Evolutionary conservation across 2,113 vertebrate species (phyloP).

Genomic region (Hemiprocne comata): DNA sequence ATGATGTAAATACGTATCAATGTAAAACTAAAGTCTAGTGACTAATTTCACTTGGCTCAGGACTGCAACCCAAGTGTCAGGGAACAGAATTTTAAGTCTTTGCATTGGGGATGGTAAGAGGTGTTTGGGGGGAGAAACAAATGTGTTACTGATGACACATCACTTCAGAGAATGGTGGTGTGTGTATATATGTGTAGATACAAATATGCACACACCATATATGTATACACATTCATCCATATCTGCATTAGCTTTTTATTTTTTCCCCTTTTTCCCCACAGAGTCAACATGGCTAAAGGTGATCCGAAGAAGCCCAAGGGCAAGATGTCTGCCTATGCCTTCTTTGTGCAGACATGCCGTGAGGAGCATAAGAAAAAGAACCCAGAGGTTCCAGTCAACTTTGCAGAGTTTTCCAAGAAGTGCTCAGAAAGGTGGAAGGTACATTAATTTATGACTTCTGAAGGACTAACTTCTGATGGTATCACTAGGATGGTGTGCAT

Average conservation of each 20-base stretch:
- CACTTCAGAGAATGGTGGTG: rapidly evolving
- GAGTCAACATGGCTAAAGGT: constrained; percentile 86
- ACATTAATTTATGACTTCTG: not conserved
- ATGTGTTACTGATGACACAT: not conserved
- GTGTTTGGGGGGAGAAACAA: rapidly evolving
- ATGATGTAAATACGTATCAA: not conserved
- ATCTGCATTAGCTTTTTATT: not conserved
- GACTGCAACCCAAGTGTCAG: not conserved
- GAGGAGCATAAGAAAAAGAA: constrained; percentile 91
- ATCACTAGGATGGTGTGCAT: rapidly evolving
- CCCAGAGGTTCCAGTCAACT: constrained; percentile 88
- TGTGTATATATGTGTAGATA: rapidly evolving
- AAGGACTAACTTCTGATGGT: not conserved
- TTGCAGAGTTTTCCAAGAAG: constrained; percentile 89
- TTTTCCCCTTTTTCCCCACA: not conserved
- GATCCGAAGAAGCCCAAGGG: constrained; percentile 91
- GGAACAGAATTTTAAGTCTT: not conserved
- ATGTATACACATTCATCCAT: rapidly evolving
- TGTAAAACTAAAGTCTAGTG: not conserved
- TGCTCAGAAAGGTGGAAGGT: constrained; percentile 87
- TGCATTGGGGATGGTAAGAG: not conserved
- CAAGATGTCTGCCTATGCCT: constrained; percentile 91
- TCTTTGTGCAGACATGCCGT: constrained; percentile 89
- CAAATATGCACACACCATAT: rapidly evolving
- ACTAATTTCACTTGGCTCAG: not conserved